Conservation (phyloP, 2,113 vertebrate species). For the Grus americana region DNA sequence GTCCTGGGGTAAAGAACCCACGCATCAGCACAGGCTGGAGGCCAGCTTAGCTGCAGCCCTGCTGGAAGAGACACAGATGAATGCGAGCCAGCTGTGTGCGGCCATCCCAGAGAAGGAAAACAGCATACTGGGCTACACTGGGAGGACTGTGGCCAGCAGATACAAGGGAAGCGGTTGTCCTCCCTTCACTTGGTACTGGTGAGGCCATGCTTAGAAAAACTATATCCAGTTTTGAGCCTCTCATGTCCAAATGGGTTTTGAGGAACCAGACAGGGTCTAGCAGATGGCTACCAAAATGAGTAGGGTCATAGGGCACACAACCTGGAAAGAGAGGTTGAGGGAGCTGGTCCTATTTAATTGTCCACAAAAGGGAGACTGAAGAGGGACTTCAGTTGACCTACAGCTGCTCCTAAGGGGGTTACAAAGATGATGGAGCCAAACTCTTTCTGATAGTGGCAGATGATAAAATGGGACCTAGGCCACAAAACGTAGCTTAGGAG, state of each 20-base stretch:
- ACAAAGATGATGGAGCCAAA: neutral
- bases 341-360: neutral
- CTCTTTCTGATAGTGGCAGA: neutral
- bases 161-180: neutral
- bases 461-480: neutral
- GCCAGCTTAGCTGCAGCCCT: neutral
- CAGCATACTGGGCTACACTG: neutral
- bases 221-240: neutral
- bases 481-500: neutral
- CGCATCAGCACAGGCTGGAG: neutral
- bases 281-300: neutral
- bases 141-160: neutral
- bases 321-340: neutral
- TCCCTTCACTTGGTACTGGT: neutral
- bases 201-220: neutral
- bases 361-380: neutral
- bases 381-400: neutral
- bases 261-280: neutral
- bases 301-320: too few relatives aligned
- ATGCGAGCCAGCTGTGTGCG: accelerated
- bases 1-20: neutral
- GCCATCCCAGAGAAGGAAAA: neutral
- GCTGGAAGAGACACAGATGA: neutral
- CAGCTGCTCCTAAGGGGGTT: neutral
- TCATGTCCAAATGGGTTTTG: neutral